Conservation (phyloP, 2,113 vertebrate species). For the Scatophagus argus region DNA sequence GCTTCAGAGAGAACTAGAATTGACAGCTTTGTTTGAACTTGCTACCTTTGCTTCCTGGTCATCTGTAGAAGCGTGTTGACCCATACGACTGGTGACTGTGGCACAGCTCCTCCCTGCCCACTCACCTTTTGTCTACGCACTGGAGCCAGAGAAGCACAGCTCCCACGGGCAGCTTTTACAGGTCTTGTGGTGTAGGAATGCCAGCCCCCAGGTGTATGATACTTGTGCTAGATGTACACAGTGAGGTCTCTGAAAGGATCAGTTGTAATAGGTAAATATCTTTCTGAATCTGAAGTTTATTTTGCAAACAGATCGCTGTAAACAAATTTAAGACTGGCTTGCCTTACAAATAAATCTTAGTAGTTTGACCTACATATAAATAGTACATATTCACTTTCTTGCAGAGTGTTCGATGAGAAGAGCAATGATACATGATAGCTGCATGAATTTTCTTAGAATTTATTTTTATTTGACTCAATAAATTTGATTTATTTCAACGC, state of each 20-base stretch:
- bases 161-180: slow-evolving; percentile 10
- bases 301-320: background rate
- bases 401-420: too few relatives aligned
- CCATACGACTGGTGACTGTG: slow-evolving; percentile 19
- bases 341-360: background rate
- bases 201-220: background rate
- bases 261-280: background rate
- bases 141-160: slow-evolving; percentile 17
- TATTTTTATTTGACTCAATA: too few relatives aligned
- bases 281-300: too few relatives aligned
- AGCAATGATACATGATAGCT: too few relatives aligned
- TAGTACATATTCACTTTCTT: too few relatives aligned
- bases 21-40: slow-evolving; percentile 31
- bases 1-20: slow-evolving; percentile 12
- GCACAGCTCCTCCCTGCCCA: slow-evolving; percentile 5
- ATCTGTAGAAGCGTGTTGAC: background rate
- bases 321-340: background rate
- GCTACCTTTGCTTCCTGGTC: slow-evolving; percentile 22
- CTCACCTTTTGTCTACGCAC: slow-evolving; percentile 29
- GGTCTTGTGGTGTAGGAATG: slow-evolving; percentile 17
- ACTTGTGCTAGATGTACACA: background rate
- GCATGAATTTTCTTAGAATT: too few relatives aligned
- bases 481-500: background rate
- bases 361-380: too few relatives aligned
- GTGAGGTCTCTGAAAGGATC: background rate